Evolutionary conservation across 2,797 vertebrate species (phyloP), one percentile per base, ranked within the genome.

Genomic region (Mormyrus proboscirostris): DNA sequence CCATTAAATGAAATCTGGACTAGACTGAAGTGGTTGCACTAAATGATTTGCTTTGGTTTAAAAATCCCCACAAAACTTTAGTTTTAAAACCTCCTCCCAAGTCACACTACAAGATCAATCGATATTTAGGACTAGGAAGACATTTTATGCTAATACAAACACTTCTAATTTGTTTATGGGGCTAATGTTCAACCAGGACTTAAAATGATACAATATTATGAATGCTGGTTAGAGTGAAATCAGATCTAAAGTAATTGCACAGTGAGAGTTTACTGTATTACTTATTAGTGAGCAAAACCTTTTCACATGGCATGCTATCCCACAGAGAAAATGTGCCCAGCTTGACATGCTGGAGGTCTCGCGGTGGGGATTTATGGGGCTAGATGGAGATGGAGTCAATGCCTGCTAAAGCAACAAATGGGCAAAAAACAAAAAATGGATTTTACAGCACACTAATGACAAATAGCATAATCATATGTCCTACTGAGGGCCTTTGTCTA

Each of bases 401-500:
- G 44, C 57, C 50, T 4, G 25, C 83, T 22, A 29, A 10, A 10
- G 6, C 55, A 89, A 89, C 44, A 89, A 83, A 89, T 85, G 41
- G 12, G 50, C 10, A 33, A 57, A 53, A 65, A 85, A 25, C 19
- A 49, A 62, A 50, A 89, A 89, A 41, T 44, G 65, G 5, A 59
- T 87, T 88, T 82, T 53, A 79, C 62, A 73, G 76, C 29, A 59
- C 79, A 82, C 53, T 10, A 33, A 87, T 88, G 88, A 57, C 84
- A 87, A 89, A 79, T 86, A 62, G 19, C 9, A 47, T 57, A 65
- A 33, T 65, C 33, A 87, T 49, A 85, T 44, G 41, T 87, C 89
- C 53, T 69, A 49, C 38, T 49, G 85, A 49, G 51, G 51, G 5
- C 12, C 22, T 84, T 22, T 86, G 41, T 86, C 76, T 90, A 87